phyloP scores from a whole-genome alignment of 2,797 vertebrate species.

The Tachyglossus aculeatus region DNA sequence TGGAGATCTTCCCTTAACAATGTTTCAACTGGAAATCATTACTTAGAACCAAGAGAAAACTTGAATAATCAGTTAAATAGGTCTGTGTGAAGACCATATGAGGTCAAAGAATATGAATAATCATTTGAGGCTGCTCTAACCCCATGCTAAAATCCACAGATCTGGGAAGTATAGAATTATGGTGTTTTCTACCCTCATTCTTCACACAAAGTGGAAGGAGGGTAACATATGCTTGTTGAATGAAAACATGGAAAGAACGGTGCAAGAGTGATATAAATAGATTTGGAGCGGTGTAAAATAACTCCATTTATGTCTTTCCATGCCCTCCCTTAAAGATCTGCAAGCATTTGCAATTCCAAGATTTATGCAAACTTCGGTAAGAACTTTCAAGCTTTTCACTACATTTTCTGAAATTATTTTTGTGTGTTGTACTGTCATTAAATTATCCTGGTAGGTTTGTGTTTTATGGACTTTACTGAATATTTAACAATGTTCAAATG shows the following conservation, averaged over 20 bases:
- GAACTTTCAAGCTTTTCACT: background rate
- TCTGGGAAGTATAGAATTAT: conserved; percentile 3
- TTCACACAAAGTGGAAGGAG: conserved; percentile 43
- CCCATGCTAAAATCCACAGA: conserved; percentile 19
- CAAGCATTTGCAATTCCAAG: background rate
- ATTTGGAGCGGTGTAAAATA: conserved; percentile 6
- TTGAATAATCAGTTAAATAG: conserved; percentile 43
- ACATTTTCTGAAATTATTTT: background rate
- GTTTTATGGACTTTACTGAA: background rate
- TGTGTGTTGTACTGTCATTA: background rate
- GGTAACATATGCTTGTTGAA: conserved; percentile 2
- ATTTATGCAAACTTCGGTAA: conserved; percentile 6
- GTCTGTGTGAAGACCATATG: conserved; percentile 19
- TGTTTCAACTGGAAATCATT: conserved; percentile 15
- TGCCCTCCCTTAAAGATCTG: conserved; percentile 17
- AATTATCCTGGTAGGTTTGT: background rate
- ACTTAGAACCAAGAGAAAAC: conserved; percentile 2
- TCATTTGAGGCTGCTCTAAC: conserved; percentile 18
- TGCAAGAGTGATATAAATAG: background rate
- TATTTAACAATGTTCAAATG: background rate
- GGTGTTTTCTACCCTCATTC: conserved; percentile 16
- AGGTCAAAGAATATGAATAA: conserved; percentile 25
- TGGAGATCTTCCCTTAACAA: no score
- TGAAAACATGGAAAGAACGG: conserved; percentile 53
- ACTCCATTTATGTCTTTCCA: conserved; percentile 39